Conservation (phyloP, 2,888 invertebrate genomes). For the Cartodere bifasciata region DNA sequence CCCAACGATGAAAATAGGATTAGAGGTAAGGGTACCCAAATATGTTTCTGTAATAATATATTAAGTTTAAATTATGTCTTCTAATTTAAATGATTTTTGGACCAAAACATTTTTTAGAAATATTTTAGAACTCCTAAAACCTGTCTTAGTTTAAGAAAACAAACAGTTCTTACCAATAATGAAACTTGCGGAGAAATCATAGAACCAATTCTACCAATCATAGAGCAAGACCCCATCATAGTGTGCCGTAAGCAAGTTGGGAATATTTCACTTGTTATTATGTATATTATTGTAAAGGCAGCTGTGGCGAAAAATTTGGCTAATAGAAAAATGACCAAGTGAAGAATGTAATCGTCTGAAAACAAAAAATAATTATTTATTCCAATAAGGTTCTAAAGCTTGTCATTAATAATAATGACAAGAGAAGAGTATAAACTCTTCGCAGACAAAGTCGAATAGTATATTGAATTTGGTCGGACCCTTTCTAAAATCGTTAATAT, state of each 20-base stretch:
- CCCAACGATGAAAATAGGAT: conserved; percentile 51
- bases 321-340: conserved; percentile 41
- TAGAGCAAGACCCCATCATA: conserved; percentile 50
- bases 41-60: conserved; percentile 22
- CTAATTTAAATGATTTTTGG: no score
- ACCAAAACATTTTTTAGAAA: no score
- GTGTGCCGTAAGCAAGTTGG: conserved; percentile 51
- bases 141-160: no score
- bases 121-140: no score
- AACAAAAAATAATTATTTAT: conserved; percentile 21
- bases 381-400: no score
- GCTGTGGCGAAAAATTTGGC: conserved; percentile 55
- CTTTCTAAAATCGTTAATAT: no score
- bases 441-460: no score
- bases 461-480: no score
- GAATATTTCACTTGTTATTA: conserved; percentile 56
- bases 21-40: conserved; percentile 43
- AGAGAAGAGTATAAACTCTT: no score
- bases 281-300: conserved; percentile 51
- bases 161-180: conserved; percentile 49
- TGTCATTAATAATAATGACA: no score
- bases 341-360: conserved; percentile 39
- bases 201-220: conserved; percentile 51
- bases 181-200: conserved; percentile 56
- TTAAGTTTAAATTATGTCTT: no score